Base-by-base conservation (phyloP, 2,113 vertebrate genomes). In the Naja naja region DNA sequence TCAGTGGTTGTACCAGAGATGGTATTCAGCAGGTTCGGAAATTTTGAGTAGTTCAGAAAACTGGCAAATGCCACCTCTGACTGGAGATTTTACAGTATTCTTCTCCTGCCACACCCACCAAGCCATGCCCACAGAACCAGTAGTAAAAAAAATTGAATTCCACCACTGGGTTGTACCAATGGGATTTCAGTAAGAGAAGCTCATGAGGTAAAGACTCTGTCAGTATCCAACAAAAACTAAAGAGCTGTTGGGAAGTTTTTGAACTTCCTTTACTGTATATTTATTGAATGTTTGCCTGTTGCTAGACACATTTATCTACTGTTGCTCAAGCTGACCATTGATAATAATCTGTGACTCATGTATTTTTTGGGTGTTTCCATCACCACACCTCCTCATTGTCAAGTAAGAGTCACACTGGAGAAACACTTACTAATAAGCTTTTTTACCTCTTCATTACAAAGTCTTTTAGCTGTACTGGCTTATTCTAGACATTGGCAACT, bases 261-360 rank as follows among this genome's bases (percentile, higher is more conserved):
- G 85, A 91, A 87, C 27, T 87, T 81, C 34, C 74, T 81, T 81
- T 81, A 30, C 54, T 87, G 30, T 87, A 85, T 45, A 22, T 34
- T 89, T 14, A 25, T 47, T 87, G 54, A 27, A 49, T 60, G 43
- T 87, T 91, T 91, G 43, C 18, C 58, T 87, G 60, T n/a, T 49
- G 20, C 47, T 74, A 60, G 54, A 10, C 87, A 52, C 25, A 49
- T 88, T 64, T 92, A 11, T 49, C 11, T 16, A 58, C 39, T 23
- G 91, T 91, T 91, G 45, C 85, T 92, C 34, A n/a, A 64, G 47
- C 45, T 30, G 52, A 88, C 85, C 45, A 22, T 47, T 92, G 91
- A 92, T 92, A 60, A 91, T 52, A 34, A 86, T 88, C 91, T 60
- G 9, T 91, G 90, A 91, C 81, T 91, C 55, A 52, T 39, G 60